Evolutionary conservation across 1,140 invertebrate species (phyloP).

Genomic region (Neotoxoptera formosana): DNA sequence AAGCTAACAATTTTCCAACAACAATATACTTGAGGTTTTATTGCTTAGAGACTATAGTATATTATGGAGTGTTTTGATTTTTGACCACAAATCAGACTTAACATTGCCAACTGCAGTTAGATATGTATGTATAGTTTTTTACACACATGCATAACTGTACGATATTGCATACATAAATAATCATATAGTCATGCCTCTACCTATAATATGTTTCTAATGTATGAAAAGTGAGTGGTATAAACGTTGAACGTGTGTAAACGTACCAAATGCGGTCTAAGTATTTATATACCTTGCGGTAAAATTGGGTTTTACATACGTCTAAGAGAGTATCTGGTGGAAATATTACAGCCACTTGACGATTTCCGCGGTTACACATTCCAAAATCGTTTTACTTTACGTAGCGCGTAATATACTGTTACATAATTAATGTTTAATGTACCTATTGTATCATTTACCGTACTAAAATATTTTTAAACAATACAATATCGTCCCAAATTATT

Average conservation of each 20-base stretch:
- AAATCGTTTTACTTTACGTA: neutral
- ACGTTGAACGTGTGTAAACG: neutral
- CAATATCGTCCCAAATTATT: neutral
- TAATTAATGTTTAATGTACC: neutral
- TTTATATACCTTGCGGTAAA: neutral
- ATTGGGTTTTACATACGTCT: neutral
- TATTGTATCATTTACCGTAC: too few relatives aligned
- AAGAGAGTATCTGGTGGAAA: neutral
- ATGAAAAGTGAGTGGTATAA: slow-evolving; percentile 14
- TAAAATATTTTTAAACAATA: neutral
- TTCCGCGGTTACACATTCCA: neutral
- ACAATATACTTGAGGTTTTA: slow-evolving; percentile 1
- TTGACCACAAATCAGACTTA: neutral
- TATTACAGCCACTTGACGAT: neutral
- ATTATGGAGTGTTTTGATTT: neutral
- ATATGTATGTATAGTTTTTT: neutral
- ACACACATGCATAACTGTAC: neutral
- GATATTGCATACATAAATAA: neutral
- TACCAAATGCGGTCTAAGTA: slow-evolving; percentile 16
- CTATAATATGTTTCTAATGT: neutral
- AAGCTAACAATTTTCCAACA: neutral
- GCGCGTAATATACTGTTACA: neutral
- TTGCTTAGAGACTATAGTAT: neutral
- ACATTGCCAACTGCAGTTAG: neutral
- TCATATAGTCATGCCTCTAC: neutral